A percentile compares a stretch with the other conserved stretches of the same genome.
Evolutionary conservation across 2,797 vertebrate species (phyloP).

Genomic region (Etheostoma perlongum): DNA sequence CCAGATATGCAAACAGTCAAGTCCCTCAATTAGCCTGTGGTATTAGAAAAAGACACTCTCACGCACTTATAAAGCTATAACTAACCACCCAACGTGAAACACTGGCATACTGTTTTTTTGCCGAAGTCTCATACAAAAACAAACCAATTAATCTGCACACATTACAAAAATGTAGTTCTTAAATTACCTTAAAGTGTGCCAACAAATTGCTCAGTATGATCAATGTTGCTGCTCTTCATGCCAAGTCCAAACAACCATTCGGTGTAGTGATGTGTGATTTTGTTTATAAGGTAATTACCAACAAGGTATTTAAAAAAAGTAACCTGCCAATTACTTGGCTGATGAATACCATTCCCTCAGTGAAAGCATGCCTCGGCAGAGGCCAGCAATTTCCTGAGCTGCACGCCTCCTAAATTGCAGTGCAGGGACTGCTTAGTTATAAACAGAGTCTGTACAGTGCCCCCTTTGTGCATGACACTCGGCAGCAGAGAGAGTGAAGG

Average conservation of each 20-base stretch:
- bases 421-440: slow-evolving; percentile 90
- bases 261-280: slow-evolving; percentile 87
- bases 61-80: slow-evolving; percentile 17
- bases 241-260: slow-evolving; percentile 81
- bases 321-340: slow-evolving; percentile 94
- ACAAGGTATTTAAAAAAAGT: slow-evolving; percentile 93
- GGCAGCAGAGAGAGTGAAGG: slow-evolving; percentile 60
- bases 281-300: slow-evolving; percentile 97
- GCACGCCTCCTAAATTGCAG: slow-evolving; percentile 96
- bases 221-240: slow-evolving; percentile 74
- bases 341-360: slow-evolving; percentile 94
- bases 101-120: neutral
- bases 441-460: slow-evolving; percentile 88
- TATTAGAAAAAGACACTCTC: slow-evolving; percentile 58
- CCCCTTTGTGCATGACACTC: slow-evolving; percentile 88
- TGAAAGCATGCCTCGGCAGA: slow-evolving; percentile 92
- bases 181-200: neutral
- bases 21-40: slow-evolving; percentile 68
- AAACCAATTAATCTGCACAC: too few species aligned
- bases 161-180: too few species aligned
- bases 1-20: slow-evolving; percentile 60
- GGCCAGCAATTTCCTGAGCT: slow-evolving; percentile 96
- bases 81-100: slow-evolving; percentile 63
- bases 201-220: slow-evolving; percentile 60
- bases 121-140: slow-evolving; percentile 6